Conservation (phyloP, 1,140 invertebrate species). For the Meloidogyne exigua region DNA sequence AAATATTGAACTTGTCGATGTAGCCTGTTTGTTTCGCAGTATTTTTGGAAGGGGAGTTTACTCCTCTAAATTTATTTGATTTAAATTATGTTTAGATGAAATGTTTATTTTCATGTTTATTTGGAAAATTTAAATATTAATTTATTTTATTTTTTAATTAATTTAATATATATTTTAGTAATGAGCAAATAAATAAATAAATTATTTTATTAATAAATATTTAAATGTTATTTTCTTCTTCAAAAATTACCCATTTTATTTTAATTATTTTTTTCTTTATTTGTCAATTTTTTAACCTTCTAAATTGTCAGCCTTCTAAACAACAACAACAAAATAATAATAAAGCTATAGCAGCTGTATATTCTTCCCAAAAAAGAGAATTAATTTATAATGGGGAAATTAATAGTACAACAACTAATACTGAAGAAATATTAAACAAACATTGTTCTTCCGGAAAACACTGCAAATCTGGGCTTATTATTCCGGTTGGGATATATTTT, state of each 20-base stretch:
- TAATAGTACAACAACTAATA: no score
- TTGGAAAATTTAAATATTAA: no score
- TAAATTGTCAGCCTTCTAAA: background rate
- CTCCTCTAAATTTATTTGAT: no score
- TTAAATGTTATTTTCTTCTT: background rate
- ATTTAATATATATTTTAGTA: no score
- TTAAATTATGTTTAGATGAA: no score
- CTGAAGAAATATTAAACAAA: slow-evolving; percentile 11
- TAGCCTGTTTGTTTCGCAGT: no score
- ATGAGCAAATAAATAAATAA: no score
- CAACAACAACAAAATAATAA: background rate
- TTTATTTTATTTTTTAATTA: no score
- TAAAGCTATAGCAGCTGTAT: slow-evolving; percentile 1
- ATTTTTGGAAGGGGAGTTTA: no score
- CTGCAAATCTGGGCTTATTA: slow-evolving; percentile 77
- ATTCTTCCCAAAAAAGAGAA: slow-evolving; percentile 7
- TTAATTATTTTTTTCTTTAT: background rate
- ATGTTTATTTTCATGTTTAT: no score
- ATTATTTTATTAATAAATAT: background rate
- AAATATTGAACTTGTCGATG: no score
- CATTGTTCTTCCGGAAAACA: slow-evolving; percentile 33
- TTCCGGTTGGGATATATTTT: slow-evolving; percentile 79
- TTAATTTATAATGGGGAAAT: slow-evolving; percentile 7
- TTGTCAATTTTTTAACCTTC: slow-evolving; percentile 10
- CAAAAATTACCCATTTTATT: background rate